These are phyloP conservation scores for Ochotona curzoniae DNA, from an alignment of 2,113 vertebrate species.

Conservation along the genomic window DNA sequence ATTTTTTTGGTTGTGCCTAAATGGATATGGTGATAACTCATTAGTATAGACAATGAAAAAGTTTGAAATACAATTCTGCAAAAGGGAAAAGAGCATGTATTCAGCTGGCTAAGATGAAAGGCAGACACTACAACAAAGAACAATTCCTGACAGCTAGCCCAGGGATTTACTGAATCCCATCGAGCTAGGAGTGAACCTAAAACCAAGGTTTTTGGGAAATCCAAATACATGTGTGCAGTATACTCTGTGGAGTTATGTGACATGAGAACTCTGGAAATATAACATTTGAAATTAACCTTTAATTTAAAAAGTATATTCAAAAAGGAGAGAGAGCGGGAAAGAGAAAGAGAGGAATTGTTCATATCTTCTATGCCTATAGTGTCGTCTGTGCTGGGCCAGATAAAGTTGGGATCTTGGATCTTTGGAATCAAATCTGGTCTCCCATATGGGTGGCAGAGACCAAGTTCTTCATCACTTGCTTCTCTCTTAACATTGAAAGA, in stretches of 20 bases:
- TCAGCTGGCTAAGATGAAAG: neutral
- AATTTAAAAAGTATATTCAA: neutral
- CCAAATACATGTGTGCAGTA: fast-evolving
- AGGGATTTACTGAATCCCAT: fast-evolving
- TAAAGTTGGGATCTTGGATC: no score
- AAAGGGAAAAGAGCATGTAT: no score
- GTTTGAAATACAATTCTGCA: neutral
- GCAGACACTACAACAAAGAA: neutral
- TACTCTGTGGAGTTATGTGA: neutral
- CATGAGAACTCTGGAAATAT: neutral
- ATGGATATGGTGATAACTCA: neutral
- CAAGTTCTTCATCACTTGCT: no score
- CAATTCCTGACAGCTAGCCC: neutral
- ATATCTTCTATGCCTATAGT: no score
- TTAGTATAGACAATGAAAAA: neutral
- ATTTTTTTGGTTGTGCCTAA: no score
- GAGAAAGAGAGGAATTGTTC: no score
- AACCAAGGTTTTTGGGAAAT: fast-evolving
- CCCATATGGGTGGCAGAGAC: no score
- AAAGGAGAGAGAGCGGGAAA: no score
- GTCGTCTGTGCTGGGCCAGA: no score
- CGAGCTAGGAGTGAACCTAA: neutral
- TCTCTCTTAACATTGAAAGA: no score
- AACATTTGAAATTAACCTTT: neutral
- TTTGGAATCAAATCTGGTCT: no score